Percentiles rank a stretch among this genome's conserved stretches.
phyloP scores from a whole-genome alignment of 1,140 invertebrate species.

The Schlechtendalia chinensis region DNA sequence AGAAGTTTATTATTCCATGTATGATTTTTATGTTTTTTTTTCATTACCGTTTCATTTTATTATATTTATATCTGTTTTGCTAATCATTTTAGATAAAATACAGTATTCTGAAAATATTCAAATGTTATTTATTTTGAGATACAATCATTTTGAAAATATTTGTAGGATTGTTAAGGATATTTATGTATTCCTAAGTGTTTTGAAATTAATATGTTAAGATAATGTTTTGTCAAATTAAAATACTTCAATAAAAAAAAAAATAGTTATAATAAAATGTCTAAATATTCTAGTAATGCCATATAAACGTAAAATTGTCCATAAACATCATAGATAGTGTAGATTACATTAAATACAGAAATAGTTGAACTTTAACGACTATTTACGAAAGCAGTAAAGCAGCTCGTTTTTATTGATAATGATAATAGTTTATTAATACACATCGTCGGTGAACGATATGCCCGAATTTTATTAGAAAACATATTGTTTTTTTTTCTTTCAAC shows the following conservation, averaged over 20 bases:
- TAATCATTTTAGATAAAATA: background rate
- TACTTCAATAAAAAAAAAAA: background rate
- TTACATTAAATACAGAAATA: constrained; percentile 2
- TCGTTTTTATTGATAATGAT: background rate
- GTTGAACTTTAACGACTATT: background rate
- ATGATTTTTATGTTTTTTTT: no score
- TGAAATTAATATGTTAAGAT: background rate
- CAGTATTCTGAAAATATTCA: background rate
- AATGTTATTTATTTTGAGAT: background rate
- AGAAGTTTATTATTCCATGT: no score
- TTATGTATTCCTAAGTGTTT: background rate
- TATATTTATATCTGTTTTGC: background rate
- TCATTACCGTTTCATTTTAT: background rate
- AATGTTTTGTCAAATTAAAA: background rate
- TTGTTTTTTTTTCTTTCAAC: no score
- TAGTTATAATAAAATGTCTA: background rate
- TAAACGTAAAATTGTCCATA: background rate
- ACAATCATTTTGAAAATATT: background rate
- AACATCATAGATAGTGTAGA: background rate
- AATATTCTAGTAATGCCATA: background rate
- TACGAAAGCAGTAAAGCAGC: background rate
- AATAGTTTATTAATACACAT: background rate
- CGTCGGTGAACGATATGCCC: no score
- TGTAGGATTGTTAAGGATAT: background rate
- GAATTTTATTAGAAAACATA: no score